Evolutionary conservation across 2,113 vertebrate species (phyloP).

Genomic region (Sphyrna mokarran): DNA sequence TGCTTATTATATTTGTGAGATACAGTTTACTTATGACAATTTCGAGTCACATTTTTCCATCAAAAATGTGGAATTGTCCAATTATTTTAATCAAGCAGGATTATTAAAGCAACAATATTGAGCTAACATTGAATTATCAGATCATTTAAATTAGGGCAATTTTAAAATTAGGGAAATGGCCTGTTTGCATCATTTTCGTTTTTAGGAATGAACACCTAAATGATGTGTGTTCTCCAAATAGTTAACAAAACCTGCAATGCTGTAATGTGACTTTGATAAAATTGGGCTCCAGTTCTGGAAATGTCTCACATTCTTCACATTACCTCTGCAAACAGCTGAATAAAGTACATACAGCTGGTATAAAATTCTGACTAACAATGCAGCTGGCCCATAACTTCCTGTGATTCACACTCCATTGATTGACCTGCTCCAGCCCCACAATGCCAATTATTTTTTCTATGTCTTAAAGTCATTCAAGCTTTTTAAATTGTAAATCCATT

Average conservation of each 20-base stretch:
- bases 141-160: background rate
- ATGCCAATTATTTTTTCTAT: background rate
- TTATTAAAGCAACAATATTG: background rate
- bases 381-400: background rate
- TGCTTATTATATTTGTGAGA: background rate
- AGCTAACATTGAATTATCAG: background rate
- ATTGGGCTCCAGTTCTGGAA: background rate
- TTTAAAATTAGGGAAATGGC: background rate
- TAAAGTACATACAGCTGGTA: background rate
- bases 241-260: background rate
- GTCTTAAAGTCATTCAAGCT: background rate
- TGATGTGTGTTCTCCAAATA: background rate
- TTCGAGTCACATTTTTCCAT: background rate
- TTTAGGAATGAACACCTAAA: background rate
- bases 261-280: background rate
- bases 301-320: background rate
- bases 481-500: background rate
- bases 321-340: background rate
- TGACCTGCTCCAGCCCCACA: too few species aligned
- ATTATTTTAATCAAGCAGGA: background rate
- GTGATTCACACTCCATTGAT: background rate
- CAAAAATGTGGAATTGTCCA: background rate
- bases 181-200: background rate
- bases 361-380: background rate
- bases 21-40: background rate